Evolutionary conservation across 2,797 vertebrate genomes (phyloP).

Genomic region (Xyrichtys novacula): DNA sequence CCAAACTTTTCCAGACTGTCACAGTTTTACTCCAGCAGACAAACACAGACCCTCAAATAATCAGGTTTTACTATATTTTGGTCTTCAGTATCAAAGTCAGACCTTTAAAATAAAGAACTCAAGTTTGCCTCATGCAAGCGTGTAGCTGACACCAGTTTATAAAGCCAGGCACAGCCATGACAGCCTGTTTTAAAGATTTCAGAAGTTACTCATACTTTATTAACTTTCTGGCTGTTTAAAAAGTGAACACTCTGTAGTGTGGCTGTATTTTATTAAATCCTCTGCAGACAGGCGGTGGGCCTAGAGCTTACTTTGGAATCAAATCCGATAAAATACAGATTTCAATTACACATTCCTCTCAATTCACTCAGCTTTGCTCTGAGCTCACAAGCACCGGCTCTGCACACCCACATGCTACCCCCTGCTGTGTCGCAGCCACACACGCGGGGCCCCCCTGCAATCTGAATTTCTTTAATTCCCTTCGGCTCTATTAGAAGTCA

Average conservation of each 20-base stretch:
- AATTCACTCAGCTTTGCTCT: not conserved
- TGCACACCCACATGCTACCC: constrained; percentile 4
- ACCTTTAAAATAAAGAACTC: no score
- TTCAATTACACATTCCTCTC: constrained; percentile 8
- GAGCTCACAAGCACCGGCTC: not conserved
- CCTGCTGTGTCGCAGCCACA: constrained; percentile 19
- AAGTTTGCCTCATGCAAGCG: not conserved
- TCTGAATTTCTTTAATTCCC: constrained; percentile 57
- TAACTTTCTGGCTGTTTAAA: not conserved
- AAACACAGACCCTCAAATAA: no score
- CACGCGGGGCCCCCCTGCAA: constrained; percentile 8
- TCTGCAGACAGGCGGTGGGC: not conserved
- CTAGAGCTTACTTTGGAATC: not conserved
- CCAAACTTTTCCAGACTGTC: no score
- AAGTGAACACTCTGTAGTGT: not conserved
- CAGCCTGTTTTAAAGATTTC: no score
- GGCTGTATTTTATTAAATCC: not conserved
- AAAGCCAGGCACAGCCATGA: not conserved
- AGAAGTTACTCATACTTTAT: not conserved
- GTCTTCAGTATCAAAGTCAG: no score
- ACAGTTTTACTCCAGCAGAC: no score
- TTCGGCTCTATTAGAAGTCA: constrained; percentile 66
- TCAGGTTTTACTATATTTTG: no score
- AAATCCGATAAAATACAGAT: constrained; percentile 1
- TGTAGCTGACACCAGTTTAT: not conserved